Conservation (phyloP, 2,113 vertebrate genomes). For the Hypocryptadius cinnamomeus region DNA sequence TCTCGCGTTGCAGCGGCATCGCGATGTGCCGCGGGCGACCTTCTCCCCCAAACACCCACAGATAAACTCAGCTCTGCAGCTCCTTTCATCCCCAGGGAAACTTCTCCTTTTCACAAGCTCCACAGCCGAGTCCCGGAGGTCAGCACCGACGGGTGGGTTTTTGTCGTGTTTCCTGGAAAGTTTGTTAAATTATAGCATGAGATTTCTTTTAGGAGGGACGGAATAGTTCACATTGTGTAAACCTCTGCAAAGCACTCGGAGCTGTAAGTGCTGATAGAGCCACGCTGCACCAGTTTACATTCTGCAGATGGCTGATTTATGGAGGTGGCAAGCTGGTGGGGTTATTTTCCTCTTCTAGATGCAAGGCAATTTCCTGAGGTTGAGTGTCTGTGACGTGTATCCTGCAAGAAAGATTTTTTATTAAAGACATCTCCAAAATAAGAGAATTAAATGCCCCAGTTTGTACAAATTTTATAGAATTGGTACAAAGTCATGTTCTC, state of each 20-base stretch:
- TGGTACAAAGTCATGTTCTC: neutral
- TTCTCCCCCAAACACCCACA: neutral
- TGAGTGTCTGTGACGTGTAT: neutral
- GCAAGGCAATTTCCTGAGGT: neutral
- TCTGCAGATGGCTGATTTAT: neutral
- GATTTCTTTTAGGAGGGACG: neutral
- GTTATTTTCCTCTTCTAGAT: neutral
- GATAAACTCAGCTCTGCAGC: neutral
- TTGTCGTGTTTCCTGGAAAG: neutral
- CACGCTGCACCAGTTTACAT: neutral
- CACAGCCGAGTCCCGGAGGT: neutral
- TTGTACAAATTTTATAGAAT: neutral
- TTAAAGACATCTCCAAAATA: neutral
- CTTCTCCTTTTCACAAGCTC: neutral
- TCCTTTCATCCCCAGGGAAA: neutral
- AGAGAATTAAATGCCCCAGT: neutral
- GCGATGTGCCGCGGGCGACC: neutral
- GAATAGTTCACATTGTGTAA: neutral
- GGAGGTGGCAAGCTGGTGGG: neutral
- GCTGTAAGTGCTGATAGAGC: neutral
- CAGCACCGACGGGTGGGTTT: neutral
- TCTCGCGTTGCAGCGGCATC: neutral
- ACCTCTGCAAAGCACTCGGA: neutral
- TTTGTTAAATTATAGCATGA: neutral
- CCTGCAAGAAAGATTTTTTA: neutral